A percentile compares a stretch with the other conserved stretches of the same genome.
Conservation (phyloP, 2,888 invertebrate species). For the Orthosia gracilis region DNA sequence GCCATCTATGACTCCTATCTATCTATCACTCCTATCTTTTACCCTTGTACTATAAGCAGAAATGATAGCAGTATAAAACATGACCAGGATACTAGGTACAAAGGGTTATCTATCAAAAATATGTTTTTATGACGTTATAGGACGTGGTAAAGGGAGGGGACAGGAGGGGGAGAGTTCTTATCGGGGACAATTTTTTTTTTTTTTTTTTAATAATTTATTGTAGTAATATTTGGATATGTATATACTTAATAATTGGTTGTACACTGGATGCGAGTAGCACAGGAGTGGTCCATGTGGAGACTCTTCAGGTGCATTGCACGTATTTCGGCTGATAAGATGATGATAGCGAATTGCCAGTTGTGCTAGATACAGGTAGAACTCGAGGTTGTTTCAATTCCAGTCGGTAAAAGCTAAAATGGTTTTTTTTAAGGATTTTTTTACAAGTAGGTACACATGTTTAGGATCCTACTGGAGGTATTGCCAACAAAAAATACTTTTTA, state of each 20-base stretch:
- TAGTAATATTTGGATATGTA: not conserved
- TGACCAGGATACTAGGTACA: not conserved
- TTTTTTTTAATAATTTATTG: not conserved
- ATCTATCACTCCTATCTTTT: not conserved
- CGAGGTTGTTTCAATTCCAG: not conserved
- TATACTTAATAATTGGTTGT: not conserved
- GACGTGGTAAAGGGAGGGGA: not conserved
- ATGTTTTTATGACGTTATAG: not conserved
- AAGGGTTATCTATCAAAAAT: not conserved
- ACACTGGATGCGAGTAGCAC: not conserved
- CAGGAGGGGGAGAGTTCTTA: not conserved
- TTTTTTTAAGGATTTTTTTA: not conserved
- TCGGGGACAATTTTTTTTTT: not conserved
- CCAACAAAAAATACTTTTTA: not conserved
- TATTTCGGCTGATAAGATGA: not conserved
- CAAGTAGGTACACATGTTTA: not conserved
- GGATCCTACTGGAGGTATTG: not conserved
- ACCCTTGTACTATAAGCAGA: constrained; percentile 6
- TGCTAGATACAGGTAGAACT: not conserved
- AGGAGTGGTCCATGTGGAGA: not conserved
- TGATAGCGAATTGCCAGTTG: not conserved
- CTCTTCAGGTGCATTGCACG: not conserved
- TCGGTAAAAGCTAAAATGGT: not conserved
- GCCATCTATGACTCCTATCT: not conserved
- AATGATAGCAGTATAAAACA: constrained; percentile 18